A percentile compares a stretch with the other conserved stretches of the same genome.
phyloP scores from a whole-genome alignment of 2,888 invertebrate genomes.

The Ceraclea dissimilis region DNA sequence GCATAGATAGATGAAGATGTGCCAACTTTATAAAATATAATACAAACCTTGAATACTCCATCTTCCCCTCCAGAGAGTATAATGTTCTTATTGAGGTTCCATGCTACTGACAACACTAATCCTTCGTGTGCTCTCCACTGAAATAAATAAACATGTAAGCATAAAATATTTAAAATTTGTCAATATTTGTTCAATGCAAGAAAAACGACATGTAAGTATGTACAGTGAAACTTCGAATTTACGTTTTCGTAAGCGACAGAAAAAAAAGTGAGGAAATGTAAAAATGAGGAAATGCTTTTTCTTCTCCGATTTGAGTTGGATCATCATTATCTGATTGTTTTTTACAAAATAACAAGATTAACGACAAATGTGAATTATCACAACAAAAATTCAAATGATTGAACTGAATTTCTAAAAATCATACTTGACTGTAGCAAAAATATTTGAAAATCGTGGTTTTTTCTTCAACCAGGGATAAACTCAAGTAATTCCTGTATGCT shows the following conservation, averaged over 20 bases:
- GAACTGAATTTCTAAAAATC: neutral
- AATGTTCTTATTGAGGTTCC: conserved; percentile 89
- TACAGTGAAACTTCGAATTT: no score
- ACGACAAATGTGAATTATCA: no score
- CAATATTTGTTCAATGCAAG: neutral
- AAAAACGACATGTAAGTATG: neutral
- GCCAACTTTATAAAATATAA: neutral
- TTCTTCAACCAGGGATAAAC: no score
- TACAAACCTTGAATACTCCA: conserved; percentile 67
- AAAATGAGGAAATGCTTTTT: no score
- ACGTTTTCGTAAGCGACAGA: no score
- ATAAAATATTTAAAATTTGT: conserved; percentile 1
- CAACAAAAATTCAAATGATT: neutral
- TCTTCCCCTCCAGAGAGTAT: conserved; percentile 96
- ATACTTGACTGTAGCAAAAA: no score
- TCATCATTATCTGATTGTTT: no score
- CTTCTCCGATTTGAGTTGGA: no score
- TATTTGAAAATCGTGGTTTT: no score
- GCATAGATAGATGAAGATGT: neutral
- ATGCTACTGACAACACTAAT: conserved; percentile 81
- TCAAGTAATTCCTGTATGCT: no score
- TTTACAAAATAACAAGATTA: no score
- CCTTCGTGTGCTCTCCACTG: conserved; percentile 98
- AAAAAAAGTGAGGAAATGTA: neutral
- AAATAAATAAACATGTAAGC: conserved; percentile 29